Evolutionary conservation across 2,113 vertebrate genomes (phyloP).

Genomic region (Thomomys bottae): DNA sequence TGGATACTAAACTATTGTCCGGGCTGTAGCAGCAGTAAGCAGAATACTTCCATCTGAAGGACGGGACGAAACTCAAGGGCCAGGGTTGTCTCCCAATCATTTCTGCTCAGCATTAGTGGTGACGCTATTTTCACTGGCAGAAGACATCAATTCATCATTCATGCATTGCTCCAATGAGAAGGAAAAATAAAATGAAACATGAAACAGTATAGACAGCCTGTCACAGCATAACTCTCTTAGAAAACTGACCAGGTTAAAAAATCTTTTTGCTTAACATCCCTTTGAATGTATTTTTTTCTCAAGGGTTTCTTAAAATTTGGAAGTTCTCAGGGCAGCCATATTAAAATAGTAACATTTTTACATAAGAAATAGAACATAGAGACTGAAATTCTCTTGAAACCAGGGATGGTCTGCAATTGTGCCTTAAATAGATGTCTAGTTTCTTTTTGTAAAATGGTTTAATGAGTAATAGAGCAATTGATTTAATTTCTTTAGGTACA

Average conservation of each 20-base stretch:
- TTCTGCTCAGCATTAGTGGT: not conserved
- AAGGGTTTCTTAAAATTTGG: not conserved
- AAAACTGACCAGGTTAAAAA: not conserved
- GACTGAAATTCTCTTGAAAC: not conserved
- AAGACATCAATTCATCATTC: not conserved
- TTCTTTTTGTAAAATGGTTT: constrained; percentile 16
- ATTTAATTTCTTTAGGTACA: not conserved
- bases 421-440: not conserved
- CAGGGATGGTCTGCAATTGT: not conserved
- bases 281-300: not conserved
- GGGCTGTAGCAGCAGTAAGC: not conserved
- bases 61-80: not conserved
- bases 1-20: constrained; percentile 12
- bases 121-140: not conserved
- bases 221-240: not conserved
- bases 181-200: not conserved
- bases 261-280: not conserved
- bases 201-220: rapidly evolving
- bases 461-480: not conserved
- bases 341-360: not conserved
- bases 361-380: not conserved
- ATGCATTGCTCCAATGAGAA: not conserved
- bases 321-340: not conserved
- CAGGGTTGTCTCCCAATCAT: not conserved
- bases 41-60: constrained; percentile 50